Base-by-base conservation (phyloP, 2,888 invertebrate species). In the Ectemnius lituratus region DNA sequence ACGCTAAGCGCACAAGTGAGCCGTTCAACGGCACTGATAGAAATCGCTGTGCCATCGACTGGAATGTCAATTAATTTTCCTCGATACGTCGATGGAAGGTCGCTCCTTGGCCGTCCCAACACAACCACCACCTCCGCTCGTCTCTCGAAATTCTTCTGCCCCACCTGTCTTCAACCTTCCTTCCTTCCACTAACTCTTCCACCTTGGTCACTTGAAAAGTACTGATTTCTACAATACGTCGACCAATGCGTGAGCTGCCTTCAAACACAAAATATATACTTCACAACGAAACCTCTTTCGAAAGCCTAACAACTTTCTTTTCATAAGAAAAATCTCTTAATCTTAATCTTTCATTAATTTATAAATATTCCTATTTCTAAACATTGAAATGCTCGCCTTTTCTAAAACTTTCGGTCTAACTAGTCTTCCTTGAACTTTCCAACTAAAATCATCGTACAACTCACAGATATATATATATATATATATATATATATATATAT, bases 11-110 rank as follows among this genome's bases (percentile, higher is more conserved):
- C 68, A 56, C 64, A 46, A 61, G 23, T 18, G 58, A 57, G 16
- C 58, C 72, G 66, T 76, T 76, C 72, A 72, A 72, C 62, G 76
- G 60, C 66, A 76, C 69, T 60, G 56, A 76, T 71, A 66, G 76
- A 68, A 75, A 76, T 76, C 68, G 49, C 20, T 57, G 60, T 63
- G 57, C 58, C 62, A 64, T 76, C 58, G 63, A 8, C 8, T 75
- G 76, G 62, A 76, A 76, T 75, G 59, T 62, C 65, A 70, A 71
- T 76, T 68, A 76, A 76, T 61, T 49, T 37, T 52, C 28, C n/a
- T 8, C 28, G 56, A 16, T 28, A 46, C 56, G 18, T 14, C 56
- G 56, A n/a, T 28, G 57, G 57, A 64, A 64, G 56, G 64, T 37
- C 64, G 64, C 18, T 37, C 64, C 57, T 52, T 16, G n/a, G 52